A percentile compares a stretch with the other conserved stretches of the same genome.
Evolutionary conservation across 2,113 vertebrate species (phyloP).

Genomic region (Echinops telfairi): DNA sequence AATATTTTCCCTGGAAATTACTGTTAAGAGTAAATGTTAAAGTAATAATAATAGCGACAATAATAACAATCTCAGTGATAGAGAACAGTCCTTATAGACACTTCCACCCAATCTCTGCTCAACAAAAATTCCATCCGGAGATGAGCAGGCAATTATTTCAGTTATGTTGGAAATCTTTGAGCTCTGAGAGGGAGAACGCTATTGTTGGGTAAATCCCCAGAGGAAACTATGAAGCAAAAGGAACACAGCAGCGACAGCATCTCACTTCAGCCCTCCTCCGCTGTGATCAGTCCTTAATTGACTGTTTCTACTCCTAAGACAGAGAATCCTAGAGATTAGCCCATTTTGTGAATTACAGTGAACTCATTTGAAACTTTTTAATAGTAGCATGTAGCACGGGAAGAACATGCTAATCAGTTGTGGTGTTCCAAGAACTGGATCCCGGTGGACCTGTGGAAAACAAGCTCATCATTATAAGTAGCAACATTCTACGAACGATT

Average conservation of each 20-base stretch:
- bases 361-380: constrained; percentile 75
- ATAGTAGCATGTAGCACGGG: background rate
- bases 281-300: background rate
- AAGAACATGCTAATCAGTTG: constrained; percentile 43
- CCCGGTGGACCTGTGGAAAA: constrained; percentile 45
- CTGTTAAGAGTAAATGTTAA: background rate
- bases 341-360: constrained; percentile 39
- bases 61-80: background rate
- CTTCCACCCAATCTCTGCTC: background rate
- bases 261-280: background rate
- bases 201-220: background rate
- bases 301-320: constrained; percentile 8
- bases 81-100: background rate
- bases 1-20: background rate
- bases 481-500: too few relatives aligned
- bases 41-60: background rate
- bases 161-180: background rate
- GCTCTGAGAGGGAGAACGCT: background rate
- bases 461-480: background rate
- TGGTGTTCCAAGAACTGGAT: background rate
- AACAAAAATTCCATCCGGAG: background rate
- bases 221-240: background rate
- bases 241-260: background rate
- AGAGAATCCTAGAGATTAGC: constrained; percentile 43
- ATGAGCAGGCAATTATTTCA: background rate